Evolutionary conservation across 2,888 invertebrate species (phyloP).

Genomic region (Pandemis heparana): DNA sequence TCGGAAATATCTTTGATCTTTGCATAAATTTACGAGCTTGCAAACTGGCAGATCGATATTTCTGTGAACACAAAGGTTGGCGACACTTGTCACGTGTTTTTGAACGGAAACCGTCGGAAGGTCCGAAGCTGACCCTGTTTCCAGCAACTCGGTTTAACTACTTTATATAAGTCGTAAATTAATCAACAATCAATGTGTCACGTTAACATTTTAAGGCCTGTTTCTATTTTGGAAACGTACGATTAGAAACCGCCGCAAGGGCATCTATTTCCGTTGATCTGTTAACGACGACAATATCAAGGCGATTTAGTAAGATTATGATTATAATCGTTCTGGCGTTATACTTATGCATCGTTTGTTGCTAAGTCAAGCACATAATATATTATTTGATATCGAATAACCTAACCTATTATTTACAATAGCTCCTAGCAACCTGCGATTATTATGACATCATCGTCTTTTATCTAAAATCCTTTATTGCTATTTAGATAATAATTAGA

Average conservation of each 20-base stretch:
- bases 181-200: slow-evolving; percentile 15
- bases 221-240: slow-evolving; percentile 12
- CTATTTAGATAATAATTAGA: neutral
- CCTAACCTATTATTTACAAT: neutral
- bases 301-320: neutral
- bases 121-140: slow-evolving; percentile 14
- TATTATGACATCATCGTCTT: neutral
- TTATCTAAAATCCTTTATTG: neutral
- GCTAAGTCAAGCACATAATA: neutral
- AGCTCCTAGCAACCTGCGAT: neutral
- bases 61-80: neutral
- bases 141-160: neutral
- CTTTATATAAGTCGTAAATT: slow-evolving; percentile 25
- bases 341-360: neutral
- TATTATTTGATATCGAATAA: neutral
- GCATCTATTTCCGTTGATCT: slow-evolving; percentile 16
- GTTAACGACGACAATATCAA: neutral
- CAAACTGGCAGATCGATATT: neutral
- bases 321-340: neutral
- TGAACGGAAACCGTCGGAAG: slow-evolving; percentile 2
- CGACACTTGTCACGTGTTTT: neutral
- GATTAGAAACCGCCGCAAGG: slow-evolving; percentile 15
- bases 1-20: neutral
- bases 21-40: neutral
- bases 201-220: neutral